phyloP scores from a whole-genome alignment of 2,888 invertebrate species.

The Tetropium fuscum region DNA sequence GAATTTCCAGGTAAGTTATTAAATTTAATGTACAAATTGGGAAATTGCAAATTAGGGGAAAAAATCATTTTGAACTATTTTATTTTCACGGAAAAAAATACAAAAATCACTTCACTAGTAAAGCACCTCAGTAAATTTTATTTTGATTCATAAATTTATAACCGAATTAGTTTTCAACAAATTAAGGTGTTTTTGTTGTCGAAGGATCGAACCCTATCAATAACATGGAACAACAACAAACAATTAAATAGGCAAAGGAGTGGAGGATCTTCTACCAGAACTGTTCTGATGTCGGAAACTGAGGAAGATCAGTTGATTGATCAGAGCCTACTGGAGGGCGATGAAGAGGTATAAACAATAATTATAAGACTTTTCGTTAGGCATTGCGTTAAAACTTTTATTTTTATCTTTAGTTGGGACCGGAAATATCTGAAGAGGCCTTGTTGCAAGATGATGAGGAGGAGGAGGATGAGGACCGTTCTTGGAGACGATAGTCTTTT shows the following conservation, averaged over 20 bases:
- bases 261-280: slow-evolving; percentile 51
- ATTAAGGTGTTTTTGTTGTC: slow-evolving; percentile 21
- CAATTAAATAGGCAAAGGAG: slow-evolving; percentile 57
- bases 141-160: no score
- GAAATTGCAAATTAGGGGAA: no score
- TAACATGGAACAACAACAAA: slow-evolving; percentile 62
- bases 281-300: slow-evolving; percentile 62
- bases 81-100: no score
- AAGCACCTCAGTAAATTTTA: no score
- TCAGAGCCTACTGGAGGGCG: slow-evolving; percentile 62
- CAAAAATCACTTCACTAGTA: no score
- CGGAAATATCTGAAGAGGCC: slow-evolving; percentile 72
- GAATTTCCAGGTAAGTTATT: slow-evolving; percentile 78
- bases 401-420: slow-evolving; percentile 53
- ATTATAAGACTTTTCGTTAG: no score
- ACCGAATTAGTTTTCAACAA: no score
- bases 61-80: no score
- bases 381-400: neutral
- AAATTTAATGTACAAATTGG: no score
- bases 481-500: slow-evolving; percentile 86
- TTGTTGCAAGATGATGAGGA: slow-evolving; percentile 86
- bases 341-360: slow-evolving; percentile 60
- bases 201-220: slow-evolving; percentile 63
- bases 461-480: slow-evolving; percentile 88
- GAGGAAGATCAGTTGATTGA: slow-evolving; percentile 65